Base-by-base conservation (phyloP, 2,113 vertebrate genomes). In the Varanus komodoensis region DNA sequence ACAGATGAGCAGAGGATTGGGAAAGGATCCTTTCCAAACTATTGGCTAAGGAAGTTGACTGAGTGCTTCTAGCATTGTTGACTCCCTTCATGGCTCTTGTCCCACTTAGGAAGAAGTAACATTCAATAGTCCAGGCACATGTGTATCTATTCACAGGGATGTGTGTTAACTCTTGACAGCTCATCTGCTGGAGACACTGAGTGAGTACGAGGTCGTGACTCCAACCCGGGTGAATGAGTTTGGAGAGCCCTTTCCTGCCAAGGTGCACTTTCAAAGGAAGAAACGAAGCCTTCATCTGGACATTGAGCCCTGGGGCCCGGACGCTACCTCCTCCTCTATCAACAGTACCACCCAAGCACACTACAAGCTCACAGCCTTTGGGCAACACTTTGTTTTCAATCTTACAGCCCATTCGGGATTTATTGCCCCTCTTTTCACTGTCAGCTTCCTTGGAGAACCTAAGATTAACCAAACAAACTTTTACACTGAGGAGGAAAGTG, bases 391-490 rank as follows among this genome's bases (percentile, higher is more conserved):
- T 94, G 96, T 98, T 95, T 98, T 99, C 95, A 99, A 99, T 96
- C 98, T 99, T 90, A 99, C 98, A 82, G 98, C 98, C 91, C 98
- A 98, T 71, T 97, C 98, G 89, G 98, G 98, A 97, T 99, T 99
- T 98, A 98, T 99, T 94, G 99, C 99, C 80, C 99, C 99, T 14
- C 96, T 97, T 82, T 99, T 99, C 97, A 99, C 98, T 86, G 98
- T 99, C 96, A 98, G 98, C 90, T 94, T 99, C 91, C 95, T 99
- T 9, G 99, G 99, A 96, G 96, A 96, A 92, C 97, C 97, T 34
- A 95, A 93, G 94, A 95, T 94, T 82, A 98, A 99, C 91, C 94
- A 97, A 92, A 98, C 97, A 85, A 97, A 96, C 92, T 97, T 97
- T 93, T 97, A 97, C 92, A 95, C 96, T 67, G 96, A 97, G 92